Conservation (phyloP, 2,797 vertebrate species). For the Sebastes oblongus region DNA sequence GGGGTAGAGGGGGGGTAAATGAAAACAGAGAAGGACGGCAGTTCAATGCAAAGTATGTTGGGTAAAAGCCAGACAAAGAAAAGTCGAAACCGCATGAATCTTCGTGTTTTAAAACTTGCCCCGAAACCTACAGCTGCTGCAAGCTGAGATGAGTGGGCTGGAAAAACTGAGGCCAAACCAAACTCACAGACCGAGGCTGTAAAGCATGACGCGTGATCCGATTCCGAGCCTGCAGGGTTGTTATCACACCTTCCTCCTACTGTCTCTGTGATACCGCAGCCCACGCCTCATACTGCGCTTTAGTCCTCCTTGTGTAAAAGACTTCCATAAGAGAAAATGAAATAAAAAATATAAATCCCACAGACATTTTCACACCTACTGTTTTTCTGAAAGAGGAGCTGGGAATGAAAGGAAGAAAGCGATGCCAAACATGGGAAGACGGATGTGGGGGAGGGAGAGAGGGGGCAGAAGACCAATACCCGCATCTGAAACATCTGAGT, state of each 20-base stretch:
- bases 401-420: constrained; percentile 38
- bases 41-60: constrained; percentile 46
- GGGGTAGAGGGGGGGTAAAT: neutral
- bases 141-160: constrained; percentile 52
- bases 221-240: constrained; percentile 47
- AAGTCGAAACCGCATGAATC: neutral
- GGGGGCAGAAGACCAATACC: constrained; percentile 13
- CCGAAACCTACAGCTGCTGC: constrained; percentile 27
- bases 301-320: constrained; percentile 20
- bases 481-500: constrained; percentile 48
- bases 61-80: constrained; percentile 27
- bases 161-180: constrained; percentile 25
- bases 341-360: constrained; percentile 26
- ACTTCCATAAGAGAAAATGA: constrained; percentile 26
- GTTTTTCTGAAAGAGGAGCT: constrained; percentile 51
- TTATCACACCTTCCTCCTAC: constrained; percentile 64
- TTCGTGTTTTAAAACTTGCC: constrained; percentile 23
- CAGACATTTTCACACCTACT: constrained; percentile 56
- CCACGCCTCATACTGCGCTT: constrained; percentile 42
- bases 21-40: constrained; percentile 2
- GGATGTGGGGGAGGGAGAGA: neutral
- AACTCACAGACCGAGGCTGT: constrained; percentile 29
- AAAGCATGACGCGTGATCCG: constrained; percentile 39
- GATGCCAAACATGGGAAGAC: constrained; percentile 19
- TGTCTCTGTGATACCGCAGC: constrained; percentile 51